phyloP scores from a whole-genome alignment of 2,113 vertebrate species.

The Sander lucioperca region DNA sequence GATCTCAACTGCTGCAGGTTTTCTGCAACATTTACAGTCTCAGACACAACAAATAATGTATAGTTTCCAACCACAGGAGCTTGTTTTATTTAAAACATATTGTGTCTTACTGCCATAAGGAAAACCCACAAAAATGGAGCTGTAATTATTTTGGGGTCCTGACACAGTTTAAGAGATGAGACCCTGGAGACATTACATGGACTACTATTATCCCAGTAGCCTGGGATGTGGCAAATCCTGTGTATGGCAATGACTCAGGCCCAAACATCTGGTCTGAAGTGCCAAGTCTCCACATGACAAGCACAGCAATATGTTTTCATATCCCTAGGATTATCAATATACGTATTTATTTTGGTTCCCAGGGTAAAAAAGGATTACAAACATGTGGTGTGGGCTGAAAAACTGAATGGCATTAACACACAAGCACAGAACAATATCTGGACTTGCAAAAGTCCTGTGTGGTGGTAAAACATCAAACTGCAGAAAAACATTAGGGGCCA shows the following conservation, averaged over 20 bases:
- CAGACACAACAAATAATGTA: neutral
- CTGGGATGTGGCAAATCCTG: neutral
- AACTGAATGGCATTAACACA: neutral
- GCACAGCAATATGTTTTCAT: neutral
- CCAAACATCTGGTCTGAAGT: conserved; percentile 19
- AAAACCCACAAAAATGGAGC: neutral
- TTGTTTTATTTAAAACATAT: conserved; percentile 25
- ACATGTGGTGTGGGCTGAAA: too few species aligned
- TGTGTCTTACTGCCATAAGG: neutral
- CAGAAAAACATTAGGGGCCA: conserved; percentile 25
- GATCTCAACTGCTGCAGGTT: conserved; percentile 1
- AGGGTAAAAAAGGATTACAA: neutral
- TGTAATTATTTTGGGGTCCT: conserved; percentile 10
- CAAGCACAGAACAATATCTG: neutral
- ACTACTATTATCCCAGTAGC: neutral
- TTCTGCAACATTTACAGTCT: conserved; percentile 3
- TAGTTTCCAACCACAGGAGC: neutral
- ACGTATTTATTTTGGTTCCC: conserved; percentile 11
- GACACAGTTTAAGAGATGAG: conserved; percentile 19
- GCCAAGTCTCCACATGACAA: conserved; percentile 12
- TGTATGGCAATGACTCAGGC: neutral
- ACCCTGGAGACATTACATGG: conserved; percentile 4
- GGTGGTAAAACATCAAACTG: conserved; percentile 32
- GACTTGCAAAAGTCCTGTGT: conserved; percentile 1
- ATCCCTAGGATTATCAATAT: neutral